Evolutionary conservation across 2,888 invertebrate species (phyloP), one percentile per base, ranked within the genome.

Genomic region (Folsomia candida): DNA sequence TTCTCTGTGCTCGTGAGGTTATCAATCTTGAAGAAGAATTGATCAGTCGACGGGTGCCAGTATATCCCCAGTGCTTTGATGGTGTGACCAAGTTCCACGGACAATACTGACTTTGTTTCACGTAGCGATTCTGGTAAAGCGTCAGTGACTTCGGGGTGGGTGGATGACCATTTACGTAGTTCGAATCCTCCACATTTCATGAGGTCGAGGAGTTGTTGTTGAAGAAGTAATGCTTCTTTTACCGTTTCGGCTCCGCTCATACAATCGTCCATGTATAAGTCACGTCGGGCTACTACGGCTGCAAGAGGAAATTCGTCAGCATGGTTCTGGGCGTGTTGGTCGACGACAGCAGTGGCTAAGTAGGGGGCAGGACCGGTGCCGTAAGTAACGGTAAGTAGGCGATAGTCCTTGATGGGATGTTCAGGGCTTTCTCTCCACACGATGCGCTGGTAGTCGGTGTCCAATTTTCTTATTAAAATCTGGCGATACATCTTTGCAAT

Each of bases 361-460:
- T 73, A 82, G 14, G 81, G 79, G 2, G 81, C 80, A 3, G 80
- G 2, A n/a, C n/a, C n/a, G n/a, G n/a, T n/a, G n/a, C n/a, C n/a
- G n/a, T n/a, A n/a, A n/a, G n/a, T n/a, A n/a, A 82, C 77, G 1
- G 81, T 81, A 2, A 60, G 63, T 2, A 81, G 72, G 2, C 69
- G 60, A 24, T 77, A 75, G 0, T 72, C 71, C 25, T 72, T 57
- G 2, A 80, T 64, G 14, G 76, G 69, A 22, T 79, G 64, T 9
- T 66, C 54, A 6, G 76, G 72, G 54, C 76, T 25, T 3, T 74
- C 67, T 24, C 81, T 67, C 83, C 83, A 83, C 2, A 83, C 58
- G 3, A 84, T 82, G 9, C 80, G 67, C 60, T 83, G 83, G n/a
- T 80, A 77, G n/a, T 79, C 47, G n/a, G 79, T 66, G 58, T 83